phyloP scores from a whole-genome alignment of 2,797 vertebrate genomes.

The Phoebastria nigripes region DNA sequence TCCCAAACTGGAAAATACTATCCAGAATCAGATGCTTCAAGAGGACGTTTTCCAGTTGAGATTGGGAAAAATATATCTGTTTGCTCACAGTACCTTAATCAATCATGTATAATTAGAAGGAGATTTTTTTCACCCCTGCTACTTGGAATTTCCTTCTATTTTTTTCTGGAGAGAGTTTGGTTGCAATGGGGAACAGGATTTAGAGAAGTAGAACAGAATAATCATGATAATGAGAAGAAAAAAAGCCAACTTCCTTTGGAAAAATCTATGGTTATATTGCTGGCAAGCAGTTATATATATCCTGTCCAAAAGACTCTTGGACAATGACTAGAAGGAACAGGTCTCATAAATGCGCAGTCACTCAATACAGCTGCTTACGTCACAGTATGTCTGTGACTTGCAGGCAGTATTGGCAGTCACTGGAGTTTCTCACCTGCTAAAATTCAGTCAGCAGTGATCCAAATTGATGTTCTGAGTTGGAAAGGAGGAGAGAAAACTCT shows the following conservation, averaged over 20 bases:
- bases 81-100: background rate
- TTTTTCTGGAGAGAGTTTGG: background rate
- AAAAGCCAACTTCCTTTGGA: background rate
- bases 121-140: background rate
- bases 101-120: background rate
- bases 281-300: background rate
- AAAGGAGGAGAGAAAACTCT: background rate
- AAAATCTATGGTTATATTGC: background rate
- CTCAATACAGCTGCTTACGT: background rate
- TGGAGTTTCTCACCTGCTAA: background rate
- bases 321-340: background rate
- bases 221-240: background rate
- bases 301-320: background rate
- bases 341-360: background rate
- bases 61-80: background rate
- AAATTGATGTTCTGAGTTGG: background rate
- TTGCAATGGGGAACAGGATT: background rate
- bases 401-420: background rate
- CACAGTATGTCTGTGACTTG: background rate
- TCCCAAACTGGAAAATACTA: background rate
- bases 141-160: background rate
- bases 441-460: background rate
- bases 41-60: background rate
- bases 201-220: background rate
- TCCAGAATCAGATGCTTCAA: background rate